Evolutionary conservation across 2,888 invertebrate species (phyloP), one percentile per base, ranked within the genome.

Genomic region (Lomographa bimaculata): DNA sequence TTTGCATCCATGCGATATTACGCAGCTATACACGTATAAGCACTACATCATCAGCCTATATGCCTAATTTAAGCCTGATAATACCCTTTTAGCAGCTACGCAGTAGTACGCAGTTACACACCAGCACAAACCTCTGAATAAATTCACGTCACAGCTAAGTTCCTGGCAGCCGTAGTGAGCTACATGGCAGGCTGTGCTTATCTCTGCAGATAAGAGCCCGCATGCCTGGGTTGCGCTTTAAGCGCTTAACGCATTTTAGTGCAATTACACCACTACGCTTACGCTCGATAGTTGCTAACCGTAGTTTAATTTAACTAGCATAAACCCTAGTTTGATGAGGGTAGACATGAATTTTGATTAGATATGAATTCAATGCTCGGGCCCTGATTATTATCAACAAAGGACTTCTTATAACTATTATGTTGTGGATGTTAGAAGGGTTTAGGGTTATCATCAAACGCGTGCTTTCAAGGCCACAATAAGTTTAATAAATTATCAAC

Each of bases 291-390:
- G 30, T 21, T 9, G n/a, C 14, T 6, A 18, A 28, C 10, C 29
- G 55, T 68, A 68, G 69, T 77, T 73, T 67, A 66, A 68, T 73
- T 74, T 58, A 71, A 62, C 64, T 68, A 71, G 45, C 66, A 68
- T 72, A 71, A 71, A 71, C 65, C 67, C 62, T 52, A 44, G 47
- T 65, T 69, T 72, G 71, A 78, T 72, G 67, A 71, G 72, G 75
- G 73, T 66, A 55, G 55, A 57, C 51, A 58, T 50, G 54, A 49
- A 54, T 54, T 65, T 60, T 67, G 64, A 71, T 68, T 71, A 72
- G 61, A 71, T 65, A 66, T 51, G 53, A 59, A 63, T 63, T 58
- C 56, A 51, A 42, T 57, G 55, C 45, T 57, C 28, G 44, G 43
- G 41, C 30, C 33, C 32, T 48, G 39, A 36, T 46, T 46, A 28